phyloP scores from a whole-genome alignment of 2,888 invertebrate species.

The Fabriciana adippe region DNA sequence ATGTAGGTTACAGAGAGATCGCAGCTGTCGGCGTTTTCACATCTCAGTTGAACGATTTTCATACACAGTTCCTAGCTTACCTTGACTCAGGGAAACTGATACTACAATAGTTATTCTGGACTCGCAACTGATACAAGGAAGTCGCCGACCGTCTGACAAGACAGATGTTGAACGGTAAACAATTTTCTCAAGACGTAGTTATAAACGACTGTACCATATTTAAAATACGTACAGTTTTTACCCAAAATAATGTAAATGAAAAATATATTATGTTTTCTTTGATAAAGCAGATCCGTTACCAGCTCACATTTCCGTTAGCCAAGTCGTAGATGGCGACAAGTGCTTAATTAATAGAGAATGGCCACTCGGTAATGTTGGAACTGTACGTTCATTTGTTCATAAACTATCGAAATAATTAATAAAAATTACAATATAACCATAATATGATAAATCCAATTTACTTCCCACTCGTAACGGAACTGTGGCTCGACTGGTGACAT shows the following conservation, averaged over 20 bases:
- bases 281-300: conserved; percentile 12
- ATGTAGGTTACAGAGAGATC: conserved; percentile 2
- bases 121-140: conserved; percentile 2
- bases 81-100: neutral
- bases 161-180: neutral
- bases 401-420: too few relatives aligned
- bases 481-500: neutral
- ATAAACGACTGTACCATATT: conserved; percentile 11
- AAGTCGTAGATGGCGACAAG: neutral
- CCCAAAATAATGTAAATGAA: neutral
- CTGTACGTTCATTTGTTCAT: too few relatives aligned
- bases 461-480: conserved; percentile 4
- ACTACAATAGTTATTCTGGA: too few relatives aligned
- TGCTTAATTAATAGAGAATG: too few relatives aligned
- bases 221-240: conserved; percentile 9
- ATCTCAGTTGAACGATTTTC: neutral
- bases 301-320: neutral
- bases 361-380: too few relatives aligned
- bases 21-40: neutral
- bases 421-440: too few relatives aligned
- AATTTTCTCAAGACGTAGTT: neutral
- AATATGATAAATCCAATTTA: too few relatives aligned
- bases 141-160: conserved; percentile 9
- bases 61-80: neutral
- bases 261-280: conserved; percentile 8